A percentile compares a stretch with the other conserved stretches of the same genome.
Evolutionary conservation across 2,888 invertebrate genomes (phyloP).

Genomic region (Dromius quadrimaculatus): DNA sequence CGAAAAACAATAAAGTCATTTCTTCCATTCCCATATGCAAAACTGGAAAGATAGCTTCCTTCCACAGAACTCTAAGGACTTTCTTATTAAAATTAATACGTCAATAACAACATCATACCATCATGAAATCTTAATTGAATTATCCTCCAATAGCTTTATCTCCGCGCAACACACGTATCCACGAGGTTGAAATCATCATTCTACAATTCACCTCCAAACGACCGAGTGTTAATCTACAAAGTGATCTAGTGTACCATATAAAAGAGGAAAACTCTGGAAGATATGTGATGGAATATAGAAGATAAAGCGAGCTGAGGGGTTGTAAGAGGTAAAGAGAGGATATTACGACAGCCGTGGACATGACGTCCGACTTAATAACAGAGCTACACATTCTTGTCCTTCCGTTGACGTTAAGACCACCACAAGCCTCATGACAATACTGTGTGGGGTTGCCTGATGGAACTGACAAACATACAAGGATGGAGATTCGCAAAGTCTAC

Average conservation of each 20-base stretch:
- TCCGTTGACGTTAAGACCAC: constrained; percentile 47
- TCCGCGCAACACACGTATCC: background rate
- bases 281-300: background rate
- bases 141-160: background rate
- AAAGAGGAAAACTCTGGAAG: background rate
- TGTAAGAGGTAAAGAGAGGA: background rate
- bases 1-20: no score
- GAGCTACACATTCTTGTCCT: constrained; percentile 42
- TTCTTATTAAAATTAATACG: no score
- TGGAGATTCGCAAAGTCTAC: constrained; percentile 6
- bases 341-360: constrained; percentile 30
- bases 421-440: constrained; percentile 48
- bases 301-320: background rate
- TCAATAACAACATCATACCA: constrained; percentile 1
- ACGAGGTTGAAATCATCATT: constrained; percentile 2
- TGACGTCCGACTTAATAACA: constrained; percentile 51
- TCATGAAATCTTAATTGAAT: constrained; percentile 37
- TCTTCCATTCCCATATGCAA: no score
- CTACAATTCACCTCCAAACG: constrained; percentile 20
- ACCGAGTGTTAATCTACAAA: background rate
- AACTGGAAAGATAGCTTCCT: no score
- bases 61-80: no score
- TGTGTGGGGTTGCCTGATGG: constrained; percentile 31
- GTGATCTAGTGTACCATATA: constrained; percentile 1
- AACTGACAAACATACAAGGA: constrained; percentile 26